Evolutionary conservation across 2,113 vertebrate genomes (phyloP), one percentile per base, ranked within the genome.

Genomic region (Calonectris borealis): DNA sequence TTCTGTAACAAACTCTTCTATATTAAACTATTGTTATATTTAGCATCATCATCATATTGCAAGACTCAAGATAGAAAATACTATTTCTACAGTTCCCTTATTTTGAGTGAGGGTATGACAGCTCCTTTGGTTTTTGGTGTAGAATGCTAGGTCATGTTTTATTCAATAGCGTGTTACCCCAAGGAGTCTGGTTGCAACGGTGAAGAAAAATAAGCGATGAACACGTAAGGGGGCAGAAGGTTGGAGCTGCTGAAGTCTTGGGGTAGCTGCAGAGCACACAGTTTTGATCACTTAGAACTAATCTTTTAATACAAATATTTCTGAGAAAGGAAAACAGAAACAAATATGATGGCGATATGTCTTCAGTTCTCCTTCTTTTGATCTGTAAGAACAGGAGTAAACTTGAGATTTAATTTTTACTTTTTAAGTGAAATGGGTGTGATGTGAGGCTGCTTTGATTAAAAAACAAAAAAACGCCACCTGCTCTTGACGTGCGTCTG

Each of bases 401-500:
- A 66, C 11, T 16, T 29, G 24, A 20, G 16, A 5, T 49, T 38
- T 29, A 8, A 24, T 21, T 25, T 58, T 65, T 58, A 21, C 9
- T 78, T 82, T 69, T n/a, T 17, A 40, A 76, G 19, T 44, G 36
- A 38, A 88, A n/a, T 6, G 15, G 14, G 16, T 21, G 40, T n/a
- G 46, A 31, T 34, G 36, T 9, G 49, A 83, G 9, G 31, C 44
- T 72, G 62, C 54, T 81, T 49, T 57, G 16, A 73, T 38, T 65
- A 77, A 52, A 46, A 44, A 25, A 3, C 32, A 46, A 57, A 27
- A 34, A 29, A 42, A 18, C 16, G 3, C 3, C 12, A 16, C 1
- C 9, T 73, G 21, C 21, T 66, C 19, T n/a, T 25, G 49, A 13
- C 9, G 11, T 29, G 27, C 0, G 1, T 11, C 2, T 8, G 2